A percentile compares a stretch with the other conserved stretches of the same genome.
Conservation (phyloP, 37 sponge, comb jelly and placozoan species). For the Beroe ovata region DNA sequence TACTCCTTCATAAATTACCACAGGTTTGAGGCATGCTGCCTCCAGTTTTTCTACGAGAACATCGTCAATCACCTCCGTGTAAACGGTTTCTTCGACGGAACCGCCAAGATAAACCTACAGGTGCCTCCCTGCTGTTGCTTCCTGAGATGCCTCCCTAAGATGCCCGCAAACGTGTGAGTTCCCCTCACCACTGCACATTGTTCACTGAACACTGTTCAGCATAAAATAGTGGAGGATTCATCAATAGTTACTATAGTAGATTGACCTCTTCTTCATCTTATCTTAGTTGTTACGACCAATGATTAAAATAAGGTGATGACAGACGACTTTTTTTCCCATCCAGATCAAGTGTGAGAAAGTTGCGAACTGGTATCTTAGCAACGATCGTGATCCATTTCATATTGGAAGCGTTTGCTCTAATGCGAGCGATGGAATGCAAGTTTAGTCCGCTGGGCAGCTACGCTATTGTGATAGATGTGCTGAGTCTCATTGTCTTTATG, state of each 20-base stretch:
- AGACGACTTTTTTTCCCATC: no score
- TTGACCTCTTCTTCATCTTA: no score
- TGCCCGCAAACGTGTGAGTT: not conserved
- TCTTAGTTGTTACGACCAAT: no score
- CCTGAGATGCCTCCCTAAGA: not conserved
- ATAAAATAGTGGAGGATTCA: no score
- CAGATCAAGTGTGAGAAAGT: not conserved
- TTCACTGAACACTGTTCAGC: no score
- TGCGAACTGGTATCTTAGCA: not conserved
- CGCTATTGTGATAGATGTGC: not conserved
- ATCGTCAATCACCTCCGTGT: not conserved
- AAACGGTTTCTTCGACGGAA: not conserved
- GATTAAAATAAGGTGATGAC: no score
- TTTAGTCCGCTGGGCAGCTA: not conserved
- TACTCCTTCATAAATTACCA: no score
- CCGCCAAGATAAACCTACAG: not conserved
- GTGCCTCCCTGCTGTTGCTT: not conserved
- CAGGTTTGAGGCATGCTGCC: not conserved
- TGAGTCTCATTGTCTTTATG: not conserved
- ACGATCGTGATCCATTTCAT: not conserved
- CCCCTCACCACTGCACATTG: no score
- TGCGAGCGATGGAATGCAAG: not conserved
- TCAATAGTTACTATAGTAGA: no score
- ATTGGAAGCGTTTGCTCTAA: not conserved
- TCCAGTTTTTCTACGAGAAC: not conserved